A percentile compares a stretch with the other conserved stretches of the same genome.
Conservation (phyloP, 2,113 vertebrate species). For the Sebastes schlegelii region DNA sequence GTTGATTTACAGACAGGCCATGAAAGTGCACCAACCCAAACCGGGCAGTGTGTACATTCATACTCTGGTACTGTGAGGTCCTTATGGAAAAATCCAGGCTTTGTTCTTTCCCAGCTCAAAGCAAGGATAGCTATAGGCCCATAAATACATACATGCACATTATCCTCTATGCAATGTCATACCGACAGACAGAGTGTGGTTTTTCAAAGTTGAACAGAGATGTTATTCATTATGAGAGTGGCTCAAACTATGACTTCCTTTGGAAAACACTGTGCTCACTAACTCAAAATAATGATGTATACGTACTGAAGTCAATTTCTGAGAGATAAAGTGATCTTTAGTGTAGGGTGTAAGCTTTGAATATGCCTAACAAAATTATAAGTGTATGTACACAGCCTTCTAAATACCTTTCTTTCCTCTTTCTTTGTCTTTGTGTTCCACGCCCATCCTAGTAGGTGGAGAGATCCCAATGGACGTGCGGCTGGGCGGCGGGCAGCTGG, state of each 20-base stretch:
- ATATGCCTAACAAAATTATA: constrained; percentile 6
- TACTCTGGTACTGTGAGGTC: constrained; percentile 41
- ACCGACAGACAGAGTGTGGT: constrained; percentile 1
- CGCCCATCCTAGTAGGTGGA: constrained; percentile 87
- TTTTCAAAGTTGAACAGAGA: constrained; percentile 51
- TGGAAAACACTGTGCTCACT: constrained; percentile 3
- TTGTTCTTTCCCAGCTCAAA: constrained; percentile 54
- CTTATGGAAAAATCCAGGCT: constrained; percentile 37
- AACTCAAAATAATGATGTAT: constrained; percentile 21
- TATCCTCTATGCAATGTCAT: constrained; percentile 44
- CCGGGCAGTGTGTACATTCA: constrained; percentile 52
- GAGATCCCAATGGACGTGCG: constrained; percentile 97
- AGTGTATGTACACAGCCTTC: not conserved
- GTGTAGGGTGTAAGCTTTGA: constrained; percentile 8
- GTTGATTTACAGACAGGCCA: constrained; percentile 72
- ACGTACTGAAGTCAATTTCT: constrained; percentile 29
- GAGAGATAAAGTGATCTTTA: constrained; percentile 7
- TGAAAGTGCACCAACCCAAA: constrained; percentile 65
- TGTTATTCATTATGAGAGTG: constrained; percentile 27
- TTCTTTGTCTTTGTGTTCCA: constrained; percentile 33
- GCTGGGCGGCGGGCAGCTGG: constrained; percentile 94
- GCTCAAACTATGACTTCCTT: constrained; percentile 11
- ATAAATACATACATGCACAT: constrained; percentile 65
- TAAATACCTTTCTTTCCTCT: constrained; percentile 9
- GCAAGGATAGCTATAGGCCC: constrained; percentile 53